A percentile compares a stretch with the other conserved stretches of the same genome.
Conservation (phyloP, 1,140 invertebrate species). For the Laupala kohalensis region DNA sequence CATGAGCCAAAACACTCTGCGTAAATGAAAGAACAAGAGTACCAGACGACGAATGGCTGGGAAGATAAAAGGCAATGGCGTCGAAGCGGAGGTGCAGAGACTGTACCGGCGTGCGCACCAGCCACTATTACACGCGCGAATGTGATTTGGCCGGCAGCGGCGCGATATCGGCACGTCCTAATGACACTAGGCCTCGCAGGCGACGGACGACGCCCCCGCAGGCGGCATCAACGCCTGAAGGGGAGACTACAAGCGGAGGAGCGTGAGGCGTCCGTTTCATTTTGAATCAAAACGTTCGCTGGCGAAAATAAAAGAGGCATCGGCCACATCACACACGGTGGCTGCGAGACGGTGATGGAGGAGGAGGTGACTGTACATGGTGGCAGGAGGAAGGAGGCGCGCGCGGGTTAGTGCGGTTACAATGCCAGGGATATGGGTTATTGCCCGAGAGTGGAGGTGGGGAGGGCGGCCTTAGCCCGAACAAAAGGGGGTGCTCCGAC, state of each 20-base stretch:
- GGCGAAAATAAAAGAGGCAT: slow-evolving; percentile 7
- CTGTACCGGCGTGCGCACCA: background rate
- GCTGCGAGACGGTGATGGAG: background rate
- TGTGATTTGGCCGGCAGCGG: slow-evolving; percentile 1
- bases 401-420: slow-evolving; percentile 2
- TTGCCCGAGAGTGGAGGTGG: slow-evolving; percentile 1
- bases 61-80: no score
- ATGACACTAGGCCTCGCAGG: slow-evolving; percentile 1
- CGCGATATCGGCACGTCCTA: slow-evolving; percentile 7
- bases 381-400: background rate
- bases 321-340: slow-evolving; percentile 4
- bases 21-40: no score
- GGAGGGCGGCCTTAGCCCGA: slow-evolving; percentile 1
- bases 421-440: slow-evolving; percentile 13
- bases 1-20: no score
- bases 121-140: slow-evolving; percentile 5
- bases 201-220: background rate
- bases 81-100: background rate
- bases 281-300: slow-evolving; percentile 10
- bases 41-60: no score
- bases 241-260: background rate
- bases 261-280: slow-evolving; percentile 5
- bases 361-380: background rate
- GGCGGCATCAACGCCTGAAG: background rate
- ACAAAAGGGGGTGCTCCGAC: slow-evolving; percentile 5